Base-by-base conservation (phyloP, 2,888 invertebrate species). In the Hylaea fasciaria region DNA sequence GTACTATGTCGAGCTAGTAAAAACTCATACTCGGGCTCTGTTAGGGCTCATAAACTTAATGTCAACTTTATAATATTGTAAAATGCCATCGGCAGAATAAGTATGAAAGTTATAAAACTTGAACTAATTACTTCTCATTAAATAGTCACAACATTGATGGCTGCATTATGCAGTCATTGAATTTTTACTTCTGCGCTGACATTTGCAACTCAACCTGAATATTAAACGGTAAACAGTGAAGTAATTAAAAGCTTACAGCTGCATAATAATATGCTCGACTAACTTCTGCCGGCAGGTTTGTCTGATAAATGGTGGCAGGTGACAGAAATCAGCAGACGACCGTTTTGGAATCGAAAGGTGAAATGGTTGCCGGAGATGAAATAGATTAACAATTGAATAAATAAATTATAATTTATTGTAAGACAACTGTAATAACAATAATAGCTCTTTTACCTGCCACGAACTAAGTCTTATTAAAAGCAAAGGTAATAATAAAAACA, bases 191-290 rank as follows among this genome's bases (percentile, higher is more conserved):
- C 10, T 35, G 11, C 9, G 0, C 17, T 52, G 52, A 52, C 52
- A 52, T 52, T 52, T 52, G 41, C 50, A 16, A n/a, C 17, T 22
- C n/a, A 48, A n/a, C 13, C 29, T 41, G 16, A 32, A 52, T 44
- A 52, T 32, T 17, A 28, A 39, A 28, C 48, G 8, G 17, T 55
- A 22, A 56, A 43, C 39, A 22, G 22, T 39, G 22, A 13, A 22
- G 47, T 47, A 57, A 51, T 57, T 57, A 57, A 46, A 51, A 57
- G 2, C 1, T n/a, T n/a, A 12, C 12, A 37, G 37, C 37, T 37
- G n/a, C 37, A 37, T 37, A 37, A 2, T 5, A 7, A 32, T 32
- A 9, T 43, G 17, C 11, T 9, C 43, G 13, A 40, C 12, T 50
- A 28, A 17, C 4, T 16, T 29, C 10, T 28, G 10, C 0, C 12